Evolutionary conservation across 2,113 vertebrate genomes (phyloP).

Genomic region (Crotalus viridis): DNA sequence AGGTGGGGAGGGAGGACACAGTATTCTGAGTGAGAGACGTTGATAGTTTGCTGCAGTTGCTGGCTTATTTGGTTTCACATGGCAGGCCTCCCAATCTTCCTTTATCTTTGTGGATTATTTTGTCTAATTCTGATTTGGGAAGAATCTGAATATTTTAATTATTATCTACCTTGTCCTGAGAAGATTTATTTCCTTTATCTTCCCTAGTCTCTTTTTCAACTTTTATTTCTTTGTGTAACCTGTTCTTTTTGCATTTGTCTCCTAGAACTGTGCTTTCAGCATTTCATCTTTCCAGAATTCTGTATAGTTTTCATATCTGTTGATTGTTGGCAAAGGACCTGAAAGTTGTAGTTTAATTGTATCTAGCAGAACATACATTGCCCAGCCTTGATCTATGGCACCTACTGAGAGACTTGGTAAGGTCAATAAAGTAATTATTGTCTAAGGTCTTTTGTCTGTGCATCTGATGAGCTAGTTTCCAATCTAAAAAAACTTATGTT

Average conservation of each 20-base stretch:
- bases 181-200: background rate
- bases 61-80: background rate
- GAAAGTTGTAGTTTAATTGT: background rate
- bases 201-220: background rate
- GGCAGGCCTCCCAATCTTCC: background rate
- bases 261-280: background rate
- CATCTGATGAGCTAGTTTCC: background rate
- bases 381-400: background rate
- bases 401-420: background rate
- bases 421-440: background rate
- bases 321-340: background rate
- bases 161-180: background rate
- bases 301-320: background rate
- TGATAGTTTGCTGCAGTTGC: background rate
- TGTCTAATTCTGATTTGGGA: background rate
- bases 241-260: background rate
- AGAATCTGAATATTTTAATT: background rate
- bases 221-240: background rate
- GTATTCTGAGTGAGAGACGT: background rate
- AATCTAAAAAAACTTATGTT: background rate
- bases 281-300: background rate
- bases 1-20: background rate
- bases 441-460: background rate
- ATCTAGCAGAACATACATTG: background rate
- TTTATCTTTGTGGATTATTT: background rate